Evolutionary conservation across 2,888 invertebrate species (phyloP).

Genomic region (Oasisia sp.): DNA sequence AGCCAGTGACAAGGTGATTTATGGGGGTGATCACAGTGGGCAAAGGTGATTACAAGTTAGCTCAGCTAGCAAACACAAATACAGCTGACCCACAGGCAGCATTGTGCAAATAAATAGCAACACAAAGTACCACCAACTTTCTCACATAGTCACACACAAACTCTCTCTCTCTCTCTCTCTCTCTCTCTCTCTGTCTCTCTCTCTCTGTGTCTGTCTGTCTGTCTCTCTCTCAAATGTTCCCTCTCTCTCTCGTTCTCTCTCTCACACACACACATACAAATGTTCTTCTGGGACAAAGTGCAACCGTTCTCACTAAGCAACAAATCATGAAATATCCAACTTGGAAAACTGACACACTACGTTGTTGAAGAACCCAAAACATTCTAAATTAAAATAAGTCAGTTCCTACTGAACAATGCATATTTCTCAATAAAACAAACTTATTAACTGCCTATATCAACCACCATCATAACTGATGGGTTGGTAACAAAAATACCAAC

Average conservation of each 20-base stretch:
- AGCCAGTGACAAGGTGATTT: not conserved
- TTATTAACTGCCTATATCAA: not conserved
- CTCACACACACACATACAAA: not conserved
- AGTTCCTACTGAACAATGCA: not conserved
- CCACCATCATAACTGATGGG: not conserved
- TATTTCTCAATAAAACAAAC: not conserved
- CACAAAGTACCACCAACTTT: not conserved
- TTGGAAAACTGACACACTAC: no score
- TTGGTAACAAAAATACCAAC: not conserved
- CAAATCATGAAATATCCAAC: no score
- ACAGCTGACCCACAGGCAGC: not conserved
- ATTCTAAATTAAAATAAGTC: no score
- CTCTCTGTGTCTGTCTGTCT: not conserved
- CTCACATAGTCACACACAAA: not conserved
- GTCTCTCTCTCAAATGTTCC: not conserved
- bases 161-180: not conserved
- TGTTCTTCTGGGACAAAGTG: not conserved
- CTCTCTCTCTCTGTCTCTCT: not conserved
- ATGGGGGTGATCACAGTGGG: not conserved
- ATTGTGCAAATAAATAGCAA: slow-evolving; percentile 13
- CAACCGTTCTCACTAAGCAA: not conserved
- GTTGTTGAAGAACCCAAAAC: no score
- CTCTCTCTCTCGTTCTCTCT: not conserved
- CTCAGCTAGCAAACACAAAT: not conserved
- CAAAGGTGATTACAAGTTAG: slow-evolving; percentile 3